Percentiles rank a stretch among this genome's conserved stretches.
These are phyloP conservation scores for Monodelphis domestica DNA, from an alignment of 2,797 vertebrate genomes.

Conservation along the genomic window DNA sequence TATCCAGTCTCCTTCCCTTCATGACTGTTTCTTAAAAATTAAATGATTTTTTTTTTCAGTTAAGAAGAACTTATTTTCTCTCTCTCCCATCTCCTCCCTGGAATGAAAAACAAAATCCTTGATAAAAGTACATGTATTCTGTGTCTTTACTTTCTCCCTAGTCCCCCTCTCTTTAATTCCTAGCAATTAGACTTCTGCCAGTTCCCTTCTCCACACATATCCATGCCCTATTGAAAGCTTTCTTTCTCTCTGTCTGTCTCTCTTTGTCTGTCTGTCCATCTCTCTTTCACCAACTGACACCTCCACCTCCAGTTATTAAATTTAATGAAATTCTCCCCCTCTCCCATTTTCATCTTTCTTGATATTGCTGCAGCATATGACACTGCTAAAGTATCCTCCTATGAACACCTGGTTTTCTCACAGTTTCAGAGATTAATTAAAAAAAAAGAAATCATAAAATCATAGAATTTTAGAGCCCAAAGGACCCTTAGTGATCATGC, in stretches of 20 bases:
- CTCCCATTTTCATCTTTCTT: background rate
- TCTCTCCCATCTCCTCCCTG: background rate
- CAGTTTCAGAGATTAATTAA: background rate
- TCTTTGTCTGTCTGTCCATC: no score
- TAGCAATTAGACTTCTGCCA: background rate
- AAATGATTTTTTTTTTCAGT: background rate
- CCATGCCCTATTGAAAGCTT: no score
- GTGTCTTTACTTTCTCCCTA: background rate
- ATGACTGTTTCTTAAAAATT: background rate
- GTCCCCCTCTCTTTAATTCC: background rate
- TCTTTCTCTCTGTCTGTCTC: background rate
- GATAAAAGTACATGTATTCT: background rate
- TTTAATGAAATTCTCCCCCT: background rate
- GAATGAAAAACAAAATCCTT: background rate
- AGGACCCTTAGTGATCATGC: background rate
- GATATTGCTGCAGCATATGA: background rate
- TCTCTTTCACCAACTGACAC: background rate
- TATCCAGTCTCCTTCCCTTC: background rate
- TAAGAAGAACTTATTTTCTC: background rate
- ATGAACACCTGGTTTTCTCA: background rate
- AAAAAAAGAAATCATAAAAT: background rate
- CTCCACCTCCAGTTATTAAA: background rate
- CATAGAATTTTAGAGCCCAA: background rate
- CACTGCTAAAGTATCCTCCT: background rate
- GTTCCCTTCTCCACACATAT: background rate